A percentile compares a stretch with the other conserved stretches of the same genome.
These are phyloP conservation scores for Erpobdella octoculata DNA, from an alignment of 2,888 invertebrate genomes.

Conservation along the genomic window DNA sequence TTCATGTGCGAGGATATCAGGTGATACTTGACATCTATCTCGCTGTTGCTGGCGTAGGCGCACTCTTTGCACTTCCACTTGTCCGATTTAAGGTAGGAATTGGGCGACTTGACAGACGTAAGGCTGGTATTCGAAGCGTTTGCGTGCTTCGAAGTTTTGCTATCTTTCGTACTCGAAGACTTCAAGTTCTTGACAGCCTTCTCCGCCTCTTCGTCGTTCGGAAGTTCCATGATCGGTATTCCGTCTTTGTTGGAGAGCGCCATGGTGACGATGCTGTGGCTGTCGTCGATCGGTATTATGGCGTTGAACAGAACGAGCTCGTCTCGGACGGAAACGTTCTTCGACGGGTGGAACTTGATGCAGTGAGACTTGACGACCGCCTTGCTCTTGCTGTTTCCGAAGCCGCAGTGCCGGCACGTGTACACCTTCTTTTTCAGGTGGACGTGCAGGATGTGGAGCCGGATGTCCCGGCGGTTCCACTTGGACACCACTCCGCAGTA, in stretches of 20 bases:
- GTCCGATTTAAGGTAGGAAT: neutral
- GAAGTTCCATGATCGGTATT: slow-evolving; percentile 21
- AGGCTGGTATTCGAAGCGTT: neutral
- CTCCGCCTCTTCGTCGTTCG: slow-evolving; percentile 11
- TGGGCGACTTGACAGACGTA: neutral
- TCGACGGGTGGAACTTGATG: slow-evolving; percentile 25
- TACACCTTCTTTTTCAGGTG: slow-evolving; percentile 32
- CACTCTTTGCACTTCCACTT: slow-evolving; percentile 32
- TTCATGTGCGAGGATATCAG: slow-evolving; percentile 31
- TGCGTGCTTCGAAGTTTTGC: neutral
- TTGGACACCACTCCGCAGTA: slow-evolving; percentile 32
- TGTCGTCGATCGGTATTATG: slow-evolving; percentile 31
- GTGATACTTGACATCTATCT: slow-evolving; percentile 30
- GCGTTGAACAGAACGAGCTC: slow-evolving; percentile 29
- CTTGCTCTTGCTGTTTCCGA: slow-evolving; percentile 33
- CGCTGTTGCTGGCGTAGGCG: slow-evolving; percentile 22
- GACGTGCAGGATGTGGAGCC: slow-evolving; percentile 31
- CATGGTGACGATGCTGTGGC: slow-evolving; percentile 27
- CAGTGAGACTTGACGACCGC: slow-evolving; percentile 29
- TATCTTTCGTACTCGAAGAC: neutral
- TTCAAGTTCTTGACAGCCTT: neutral
- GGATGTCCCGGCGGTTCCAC: slow-evolving; percentile 32
- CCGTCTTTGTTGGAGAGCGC: slow-evolving; percentile 25
- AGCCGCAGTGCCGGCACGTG: slow-evolving; percentile 33
- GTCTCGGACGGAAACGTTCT: slow-evolving; percentile 28